Evolutionary conservation across 2,888 invertebrate species (phyloP).

Genomic region (Gastrophysa polygoni): DNA sequence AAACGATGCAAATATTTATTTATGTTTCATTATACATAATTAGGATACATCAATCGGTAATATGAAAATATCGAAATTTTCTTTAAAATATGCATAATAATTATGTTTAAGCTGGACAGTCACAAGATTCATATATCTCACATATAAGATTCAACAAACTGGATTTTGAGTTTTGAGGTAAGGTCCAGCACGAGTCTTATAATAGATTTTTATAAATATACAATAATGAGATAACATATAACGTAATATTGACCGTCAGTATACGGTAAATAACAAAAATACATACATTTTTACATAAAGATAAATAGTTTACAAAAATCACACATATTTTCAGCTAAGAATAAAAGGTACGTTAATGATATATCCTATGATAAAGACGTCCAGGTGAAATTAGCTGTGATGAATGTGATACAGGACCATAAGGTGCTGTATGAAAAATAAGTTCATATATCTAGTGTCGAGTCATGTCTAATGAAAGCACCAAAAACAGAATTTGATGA

Average conservation of each 20-base stretch:
- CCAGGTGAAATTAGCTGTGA: conserved; percentile 42
- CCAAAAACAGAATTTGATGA: conserved; percentile 39
- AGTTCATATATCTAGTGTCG: conserved; percentile 31
- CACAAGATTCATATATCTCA: conserved; percentile 37
- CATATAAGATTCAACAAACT: conserved; percentile 30
- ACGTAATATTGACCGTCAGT: conserved; percentile 40
- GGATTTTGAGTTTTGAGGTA: conserved; percentile 42
- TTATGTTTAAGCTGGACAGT: conserved; percentile 44
- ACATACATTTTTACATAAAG: conserved; percentile 56
- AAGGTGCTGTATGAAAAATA: conserved; percentile 6
- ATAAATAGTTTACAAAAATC: conserved; percentile 56
- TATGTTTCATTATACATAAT: conserved; percentile 51
- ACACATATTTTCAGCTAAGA: conserved; percentile 57
- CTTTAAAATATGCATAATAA: conserved; percentile 47
- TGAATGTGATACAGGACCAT: conserved; percentile 38
- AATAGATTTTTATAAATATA: conserved; percentile 46
- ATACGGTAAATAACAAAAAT: conserved; percentile 53
- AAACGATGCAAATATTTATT: conserved; percentile 60
- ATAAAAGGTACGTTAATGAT: conserved; percentile 58
- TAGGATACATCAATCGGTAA: conserved; percentile 60
- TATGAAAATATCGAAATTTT: conserved; percentile 59
- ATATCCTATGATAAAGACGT: conserved; percentile 49
- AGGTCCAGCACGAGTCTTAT: conserved; percentile 48
- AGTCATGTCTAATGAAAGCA: conserved; percentile 42
- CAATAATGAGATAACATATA: conserved; percentile 52